Base-by-base conservation (phyloP, 2,888 invertebrate genomes). In the Drosophila antonietae region DNA sequence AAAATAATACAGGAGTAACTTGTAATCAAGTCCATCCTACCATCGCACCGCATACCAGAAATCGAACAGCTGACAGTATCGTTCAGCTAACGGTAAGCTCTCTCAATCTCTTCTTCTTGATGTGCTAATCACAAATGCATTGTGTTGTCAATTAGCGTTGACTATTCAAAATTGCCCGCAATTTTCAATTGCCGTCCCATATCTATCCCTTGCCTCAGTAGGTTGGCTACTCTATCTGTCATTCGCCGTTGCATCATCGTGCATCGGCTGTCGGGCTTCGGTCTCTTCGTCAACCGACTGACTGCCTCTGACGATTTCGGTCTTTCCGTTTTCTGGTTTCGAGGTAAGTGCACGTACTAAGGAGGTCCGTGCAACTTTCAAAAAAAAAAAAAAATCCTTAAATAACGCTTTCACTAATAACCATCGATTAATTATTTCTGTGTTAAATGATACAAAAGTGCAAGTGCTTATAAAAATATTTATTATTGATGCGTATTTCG, bases 311-410 rank as follows among this genome's bases (percentile, higher is more conserved):
- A 72, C 66, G 90, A 88, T 86, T 89, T 83, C 83, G 88, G 90
- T 88, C 93, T 93, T 93, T 93, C 91, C 92, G 91, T 91, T 91
- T 92, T 91, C 90, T 91, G 92, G 91, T 91, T 93, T 92, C 91
- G 92, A 93, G 85, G 86, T 87, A 92, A 93, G 93, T 92, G 92
- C 91, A 89, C 83, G 83, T 88, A 84, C 83, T 75, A 51, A 12
- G 8, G 8, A 31, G 43, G 44, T 60, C 85, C 85, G 58, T 82
- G 81, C 81, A 80, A 79, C 83, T 76, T 78, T 78, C 70, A 75
- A 15, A 74, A 84, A 90, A 20, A 74, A 84, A 90, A 20, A 20
- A 91, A 84, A 90, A 91, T 91, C 90, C 73, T 70, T 66, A 81
- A 88, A 85, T 78, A 81, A 78, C 78, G 62, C 49, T 64, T 56